Evolutionary conservation across 2,888 invertebrate species (phyloP).

Genomic region (Dryadula phaetusa): DNA sequence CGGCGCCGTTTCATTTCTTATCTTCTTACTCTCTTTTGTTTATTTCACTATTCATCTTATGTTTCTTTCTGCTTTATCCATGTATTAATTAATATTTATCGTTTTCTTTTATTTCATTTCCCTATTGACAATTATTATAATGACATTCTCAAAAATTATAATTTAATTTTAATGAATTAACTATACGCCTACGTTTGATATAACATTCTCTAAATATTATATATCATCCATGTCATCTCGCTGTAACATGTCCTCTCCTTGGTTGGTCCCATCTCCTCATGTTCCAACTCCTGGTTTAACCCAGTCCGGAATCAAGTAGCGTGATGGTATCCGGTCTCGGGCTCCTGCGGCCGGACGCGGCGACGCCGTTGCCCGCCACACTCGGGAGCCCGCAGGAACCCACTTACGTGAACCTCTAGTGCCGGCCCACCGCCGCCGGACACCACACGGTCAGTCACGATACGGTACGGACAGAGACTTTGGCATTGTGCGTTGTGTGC

Average conservation of each 20-base stretch:
- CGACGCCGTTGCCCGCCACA: conserved; percentile 75
- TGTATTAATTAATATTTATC: background rate
- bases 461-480: conserved; percentile 31
- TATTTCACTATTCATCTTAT: background rate
- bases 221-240: conserved; percentile 8
- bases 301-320: conserved; percentile 84
- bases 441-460: conserved; percentile 70
- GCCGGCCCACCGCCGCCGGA: conserved; percentile 80
- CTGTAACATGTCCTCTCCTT: background rate
- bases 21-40: background rate
- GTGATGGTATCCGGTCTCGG: conserved; percentile 81
- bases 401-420: conserved; percentile 97
- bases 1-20: background rate
- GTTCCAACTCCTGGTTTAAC: conserved; percentile 21
- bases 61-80: conserved; percentile 24
- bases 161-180: too few relatives aligned
- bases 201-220: background rate
- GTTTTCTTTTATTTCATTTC: background rate
- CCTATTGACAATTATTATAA: background rate
- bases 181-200: conserved; percentile 4
- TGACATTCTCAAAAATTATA: background rate
- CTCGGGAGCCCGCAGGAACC: conserved; percentile 91
- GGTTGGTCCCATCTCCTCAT: conserved; percentile 3
- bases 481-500: conserved; percentile 38
- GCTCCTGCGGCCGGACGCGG: conserved; percentile 82